These are phyloP conservation scores for Volucella bombylans DNA, from an alignment of 2,888 invertebrate species.

Conservation along the genomic window DNA sequence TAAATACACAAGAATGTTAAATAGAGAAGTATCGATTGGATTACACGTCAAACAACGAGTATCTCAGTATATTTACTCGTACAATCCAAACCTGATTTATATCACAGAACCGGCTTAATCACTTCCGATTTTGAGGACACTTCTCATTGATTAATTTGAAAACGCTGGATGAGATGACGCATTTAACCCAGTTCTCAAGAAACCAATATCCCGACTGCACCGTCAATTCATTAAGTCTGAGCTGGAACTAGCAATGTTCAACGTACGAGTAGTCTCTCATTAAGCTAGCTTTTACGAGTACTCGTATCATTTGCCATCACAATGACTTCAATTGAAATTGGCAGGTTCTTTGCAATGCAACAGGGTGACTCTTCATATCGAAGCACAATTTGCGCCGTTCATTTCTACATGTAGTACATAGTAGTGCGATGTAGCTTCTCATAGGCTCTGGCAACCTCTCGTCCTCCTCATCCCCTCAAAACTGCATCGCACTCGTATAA, in stretches of 20 bases:
- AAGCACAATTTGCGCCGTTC: constrained; percentile 50
- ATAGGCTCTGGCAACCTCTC: background rate
- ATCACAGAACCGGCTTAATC: too few species aligned
- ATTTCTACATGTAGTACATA: constrained; percentile 18
- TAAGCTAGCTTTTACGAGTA: constrained; percentile 14
- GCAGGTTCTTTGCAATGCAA: constrained; percentile 13
- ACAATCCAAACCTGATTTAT: too few species aligned
- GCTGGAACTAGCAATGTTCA: constrained; percentile 29
- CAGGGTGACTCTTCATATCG: constrained; percentile 31
- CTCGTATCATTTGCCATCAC: constrained; percentile 36
- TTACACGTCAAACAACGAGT: too few species aligned
- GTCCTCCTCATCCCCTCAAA: background rate
- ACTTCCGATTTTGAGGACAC: too few species aligned
- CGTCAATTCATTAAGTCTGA: constrained; percentile 20
- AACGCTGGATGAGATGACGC: constrained; percentile 7
- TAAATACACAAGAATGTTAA: too few species aligned
- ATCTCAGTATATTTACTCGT: too few species aligned
- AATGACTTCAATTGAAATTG: constrained; percentile 45
- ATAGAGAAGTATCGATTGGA: too few species aligned
- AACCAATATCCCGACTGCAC: constrained; percentile 1
- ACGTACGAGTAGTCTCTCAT: constrained; percentile 33
- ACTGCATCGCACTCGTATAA: constrained; percentile 18
- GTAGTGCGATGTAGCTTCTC: background rate
- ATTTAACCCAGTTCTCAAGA: constrained; percentile 52
- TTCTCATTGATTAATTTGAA: background rate